Evolutionary conservation across 2,113 vertebrate species (phyloP), one percentile per base, ranked within the genome.

Genomic region (Merops nubicus): DNA sequence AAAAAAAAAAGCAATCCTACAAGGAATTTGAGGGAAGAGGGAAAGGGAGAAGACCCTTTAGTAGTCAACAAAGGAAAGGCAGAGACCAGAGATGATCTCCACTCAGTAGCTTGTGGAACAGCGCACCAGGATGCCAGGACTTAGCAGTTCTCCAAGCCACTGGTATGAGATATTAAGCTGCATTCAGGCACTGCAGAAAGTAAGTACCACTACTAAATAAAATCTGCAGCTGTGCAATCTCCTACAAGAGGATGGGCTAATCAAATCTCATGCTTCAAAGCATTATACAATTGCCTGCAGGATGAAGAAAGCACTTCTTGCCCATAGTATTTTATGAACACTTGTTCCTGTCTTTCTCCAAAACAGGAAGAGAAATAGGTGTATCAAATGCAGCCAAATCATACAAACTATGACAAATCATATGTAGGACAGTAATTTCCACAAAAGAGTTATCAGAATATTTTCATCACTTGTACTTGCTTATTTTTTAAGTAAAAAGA

Each of bases 261-360:
- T 72, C 78, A 85, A 68, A 86, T 92, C 63, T 85, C 94, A 56
- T 38, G 68, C 85, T 97, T 95, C 57, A 62, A 72, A 85, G 60
- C 26, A 84, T 51, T 89, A 70, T 28, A 42, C 18, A 20, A 87
- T 79, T 93, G 88, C 40, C 62, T 91, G 33, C 29, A 53, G 43
- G 31, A 75, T 9, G 5, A 92, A 70, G 57, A 87, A 68, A 89
- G 47, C 2, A 2, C 29, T 54, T 86, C 40, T 73, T 43, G 28
- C 34, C 51, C 68, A 33, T 1, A 23, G 43, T n/a, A 22, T 43
- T 91, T 47, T 54, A 64, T 0, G 0, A 82, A 38, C 23, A 67
- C 53, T 69, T 65, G 15, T 78, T 87, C 28, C 48, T 57, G 22
- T 8, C 36, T 69, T 76, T 60, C 67, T 76, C 38, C 50, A 59